These are phyloP conservation scores for Caenorhabditis sp. DNA, from an alignment of 2,888 invertebrate genomes.

Conservation along the genomic window DNA sequence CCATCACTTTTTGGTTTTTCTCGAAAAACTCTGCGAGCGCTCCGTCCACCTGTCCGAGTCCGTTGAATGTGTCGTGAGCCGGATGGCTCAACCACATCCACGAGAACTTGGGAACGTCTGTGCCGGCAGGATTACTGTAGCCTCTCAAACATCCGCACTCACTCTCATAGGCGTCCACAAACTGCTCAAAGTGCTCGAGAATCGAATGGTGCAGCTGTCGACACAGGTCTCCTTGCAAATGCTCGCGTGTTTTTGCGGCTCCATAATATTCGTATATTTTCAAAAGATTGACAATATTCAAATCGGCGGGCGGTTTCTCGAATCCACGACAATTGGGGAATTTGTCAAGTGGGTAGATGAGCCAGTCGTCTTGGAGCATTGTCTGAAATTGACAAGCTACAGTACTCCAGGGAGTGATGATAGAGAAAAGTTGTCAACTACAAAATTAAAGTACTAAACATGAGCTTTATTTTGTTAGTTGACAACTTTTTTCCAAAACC, in stretches of 20 bases:
- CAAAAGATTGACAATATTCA: constrained; percentile 51
- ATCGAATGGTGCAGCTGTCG: constrained; percentile 32
- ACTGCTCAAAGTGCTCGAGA: constrained; percentile 55
- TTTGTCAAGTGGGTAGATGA: too few relatives aligned
- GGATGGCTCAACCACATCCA: constrained; percentile 58
- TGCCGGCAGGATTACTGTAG: too few relatives aligned
- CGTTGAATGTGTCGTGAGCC: constrained; percentile 57
- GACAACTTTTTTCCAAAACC: too few relatives aligned
- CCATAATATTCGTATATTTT: background rate
- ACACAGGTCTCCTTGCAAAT: constrained; percentile 23
- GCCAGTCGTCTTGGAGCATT: too few relatives aligned
- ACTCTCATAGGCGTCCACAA: constrained; percentile 56
- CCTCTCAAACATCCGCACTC: too few relatives aligned
- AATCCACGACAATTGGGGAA: too few relatives aligned
- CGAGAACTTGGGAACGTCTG: constrained; percentile 59
- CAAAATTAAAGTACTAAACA: too few relatives aligned
- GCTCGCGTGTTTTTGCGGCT: constrained; percentile 8
- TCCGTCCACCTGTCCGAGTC: constrained; percentile 48
- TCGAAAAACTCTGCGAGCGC: constrained; percentile 56
- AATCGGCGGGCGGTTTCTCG: too few relatives aligned
- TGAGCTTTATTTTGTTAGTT: too few relatives aligned
- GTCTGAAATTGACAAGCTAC: too few relatives aligned
- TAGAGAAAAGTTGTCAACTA: too few relatives aligned
- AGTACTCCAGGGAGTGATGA: too few relatives aligned
- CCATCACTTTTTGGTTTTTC: constrained; percentile 28